Conservation (phyloP, 2,113 vertebrate species). For the Limanda limanda region DNA sequence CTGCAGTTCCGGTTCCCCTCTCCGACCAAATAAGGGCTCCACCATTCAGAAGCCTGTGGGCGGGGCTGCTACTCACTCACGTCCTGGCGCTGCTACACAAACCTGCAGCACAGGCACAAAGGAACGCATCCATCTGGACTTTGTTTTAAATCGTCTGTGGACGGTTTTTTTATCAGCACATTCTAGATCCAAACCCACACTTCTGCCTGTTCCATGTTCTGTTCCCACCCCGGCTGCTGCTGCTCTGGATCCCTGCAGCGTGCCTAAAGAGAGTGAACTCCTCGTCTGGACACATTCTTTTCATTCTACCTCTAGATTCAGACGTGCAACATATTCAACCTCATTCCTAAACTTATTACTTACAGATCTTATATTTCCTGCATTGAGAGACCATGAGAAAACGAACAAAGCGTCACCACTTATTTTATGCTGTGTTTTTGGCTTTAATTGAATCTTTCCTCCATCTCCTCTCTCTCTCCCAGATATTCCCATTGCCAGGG, state of each 20-base stretch:
- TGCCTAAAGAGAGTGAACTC: no score
- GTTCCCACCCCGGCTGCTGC: background rate
- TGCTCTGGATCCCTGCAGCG: no score
- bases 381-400: background rate
- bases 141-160: background rate
- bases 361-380: background rate
- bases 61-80: conserved; percentile 22
- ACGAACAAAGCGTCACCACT: background rate
- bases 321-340: background rate
- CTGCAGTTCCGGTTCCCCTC: conserved; percentile 70
- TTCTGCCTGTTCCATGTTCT: background rate
- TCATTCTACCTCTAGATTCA: no score
- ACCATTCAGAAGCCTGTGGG: conserved; percentile 25
- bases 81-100: background rate
- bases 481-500: background rate
- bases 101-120: background rate
- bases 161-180: no score
- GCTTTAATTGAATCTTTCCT: no score
- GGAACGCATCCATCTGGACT: background rate
- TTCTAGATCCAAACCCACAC: no score
- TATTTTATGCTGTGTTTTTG: no score
- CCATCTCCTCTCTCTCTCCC: background rate
- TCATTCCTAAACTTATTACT: background rate
- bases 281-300: no score
- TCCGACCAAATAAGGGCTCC: conserved; percentile 57